phyloP scores from a whole-genome alignment of 2,113 vertebrate genomes.

The Nibea albiflora region DNA sequence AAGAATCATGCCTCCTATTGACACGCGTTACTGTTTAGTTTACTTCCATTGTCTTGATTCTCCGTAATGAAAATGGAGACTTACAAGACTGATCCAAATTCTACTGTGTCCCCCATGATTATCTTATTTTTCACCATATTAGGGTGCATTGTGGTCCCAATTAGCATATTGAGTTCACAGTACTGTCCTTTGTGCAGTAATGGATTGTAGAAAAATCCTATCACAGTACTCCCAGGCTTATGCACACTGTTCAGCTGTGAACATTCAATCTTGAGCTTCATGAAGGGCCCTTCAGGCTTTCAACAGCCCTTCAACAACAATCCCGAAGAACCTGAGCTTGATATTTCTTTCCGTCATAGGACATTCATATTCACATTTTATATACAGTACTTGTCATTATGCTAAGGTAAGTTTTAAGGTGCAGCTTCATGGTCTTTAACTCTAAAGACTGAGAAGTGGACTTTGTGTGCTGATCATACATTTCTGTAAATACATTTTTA shows the following conservation, averaged over 20 bases:
- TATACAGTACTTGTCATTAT: neutral
- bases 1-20: constrained; percentile 39
- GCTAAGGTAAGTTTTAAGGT: neutral
- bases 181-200: constrained; percentile 15
- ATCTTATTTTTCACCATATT: constrained; percentile 37
- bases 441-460: neutral
- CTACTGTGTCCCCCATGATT: constrained; percentile 13
- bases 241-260: neutral
- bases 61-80: constrained; percentile 39
- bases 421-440: neutral
- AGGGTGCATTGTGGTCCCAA: constrained; percentile 15
- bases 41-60: constrained; percentile 37
- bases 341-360: neutral
- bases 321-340: neutral
- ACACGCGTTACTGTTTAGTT: constrained; percentile 19
- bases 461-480: neutral
- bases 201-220: constrained; percentile 19
- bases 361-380: neutral
- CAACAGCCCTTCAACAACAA: neutral
- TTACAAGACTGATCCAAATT: constrained; percentile 40
- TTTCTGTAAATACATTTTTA: neutral
- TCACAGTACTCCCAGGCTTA: constrained; percentile 23
- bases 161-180: constrained; percentile 32
- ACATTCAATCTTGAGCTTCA: constrained; percentile 1
- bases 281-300: constrained; percentile 3